Evolutionary conservation across 2,797 vertebrate species (phyloP).

Genomic region (Rhinogobio ventralis): DNA sequence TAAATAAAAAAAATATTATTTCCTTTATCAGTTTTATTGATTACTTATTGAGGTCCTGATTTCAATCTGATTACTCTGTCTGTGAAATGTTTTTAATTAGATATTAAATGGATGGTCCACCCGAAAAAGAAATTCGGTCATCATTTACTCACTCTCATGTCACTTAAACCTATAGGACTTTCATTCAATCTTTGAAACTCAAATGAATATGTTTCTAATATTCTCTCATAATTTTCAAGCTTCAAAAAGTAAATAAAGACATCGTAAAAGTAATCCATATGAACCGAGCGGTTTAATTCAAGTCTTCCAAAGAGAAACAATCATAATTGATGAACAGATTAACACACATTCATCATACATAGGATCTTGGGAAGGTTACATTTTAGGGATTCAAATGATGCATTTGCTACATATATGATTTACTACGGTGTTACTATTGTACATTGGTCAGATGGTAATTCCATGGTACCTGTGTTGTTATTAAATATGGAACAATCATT

Average conservation of each 20-base stretch:
- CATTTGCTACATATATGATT: no score
- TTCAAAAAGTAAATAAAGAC: neutral
- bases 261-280: neutral
- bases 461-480: no score
- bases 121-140: neutral
- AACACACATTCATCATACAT: no score
- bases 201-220: neutral
- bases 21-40: neutral
- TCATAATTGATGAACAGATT: no score
- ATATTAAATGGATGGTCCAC: neutral
- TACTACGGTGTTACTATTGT: no score
- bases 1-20: neutral
- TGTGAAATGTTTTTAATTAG: neutral
- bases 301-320: neutral
- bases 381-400: no score
- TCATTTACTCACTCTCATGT: neutral
- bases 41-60: neutral
- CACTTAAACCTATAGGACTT: neutral
- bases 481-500: no score
- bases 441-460: no score
- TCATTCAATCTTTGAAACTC: neutral
- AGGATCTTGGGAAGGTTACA: no score
- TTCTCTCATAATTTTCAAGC: neutral
- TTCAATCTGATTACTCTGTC: neutral
- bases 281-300: neutral